Base-by-base conservation (phyloP, 2,113 vertebrate genomes). In the Chamaetylas fuelleborni region DNA sequence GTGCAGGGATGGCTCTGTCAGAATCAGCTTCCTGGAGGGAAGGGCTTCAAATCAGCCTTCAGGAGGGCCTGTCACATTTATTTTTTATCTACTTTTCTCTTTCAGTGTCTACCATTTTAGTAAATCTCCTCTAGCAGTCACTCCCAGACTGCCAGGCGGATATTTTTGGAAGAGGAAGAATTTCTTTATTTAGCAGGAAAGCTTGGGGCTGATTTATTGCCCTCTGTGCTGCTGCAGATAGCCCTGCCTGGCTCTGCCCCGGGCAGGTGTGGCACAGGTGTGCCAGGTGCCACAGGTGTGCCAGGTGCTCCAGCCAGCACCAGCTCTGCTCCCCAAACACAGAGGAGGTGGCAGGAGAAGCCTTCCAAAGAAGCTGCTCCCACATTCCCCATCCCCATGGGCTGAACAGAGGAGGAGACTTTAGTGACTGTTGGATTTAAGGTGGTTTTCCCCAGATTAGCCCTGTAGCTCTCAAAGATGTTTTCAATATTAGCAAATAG, bases 21-120 rank as follows among this genome's bases (percentile, higher is more conserved):
- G 66, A 60, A 76, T 4, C 42, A 2, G 38, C 26, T 28, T 90
- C 84, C 84, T 89, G 3, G n/a, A 88, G 90, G 81, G 79, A 88
- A 96, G 86, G 91, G 87, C 86, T 96, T 69, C 92, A 87, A 66
- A 93, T 86, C 19, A 90, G 61, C 95, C 79, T 93, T 92, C 80
- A 81, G 86, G 80, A 62, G 25, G 22, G 65, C 72, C 78, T 96
- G 90, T 71, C 91, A 92, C 33, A 54, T 73, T 42, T 9, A 20
- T 13, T 29, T 15, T 15, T 13, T 61, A 58, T 8, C 31, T 34
- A 16, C 25, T 62, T 69, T 67, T 67, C 28, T 25, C 73, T 65
- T 65, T 23, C 13, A 31, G 15, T 7, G 6, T 16, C 20, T 38
- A 19, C 29, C 16, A 6, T 86, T 95, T 81, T 40, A 85, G 71